Conservation (phyloP, 2,888 invertebrate species). For the Bedellia somnulentella region DNA sequence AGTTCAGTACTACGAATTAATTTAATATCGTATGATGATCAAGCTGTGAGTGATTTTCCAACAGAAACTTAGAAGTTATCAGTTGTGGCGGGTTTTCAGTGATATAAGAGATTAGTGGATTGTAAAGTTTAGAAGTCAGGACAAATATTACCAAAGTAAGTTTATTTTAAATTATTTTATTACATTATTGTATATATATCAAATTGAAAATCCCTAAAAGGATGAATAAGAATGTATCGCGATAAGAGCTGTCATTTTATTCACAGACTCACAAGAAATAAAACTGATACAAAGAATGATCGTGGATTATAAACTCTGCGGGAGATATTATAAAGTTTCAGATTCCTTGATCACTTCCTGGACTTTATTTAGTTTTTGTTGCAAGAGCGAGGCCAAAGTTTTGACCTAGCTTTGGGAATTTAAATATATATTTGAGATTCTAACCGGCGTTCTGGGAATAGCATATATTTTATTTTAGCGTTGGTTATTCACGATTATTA, state of each 20-base stretch:
- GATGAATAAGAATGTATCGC: constrained; percentile 46
- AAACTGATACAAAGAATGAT: constrained; percentile 18
- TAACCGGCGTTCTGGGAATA: too few species aligned
- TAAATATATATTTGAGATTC: constrained; percentile 17
- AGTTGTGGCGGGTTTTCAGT: too few species aligned
- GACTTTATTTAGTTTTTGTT: constrained; percentile 22
- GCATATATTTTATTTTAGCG: too few species aligned
- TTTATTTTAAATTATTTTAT: too few species aligned
- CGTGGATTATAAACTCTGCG: constrained; percentile 17
- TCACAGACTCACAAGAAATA: constrained; percentile 35
- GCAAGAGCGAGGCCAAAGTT: constrained; percentile 36
- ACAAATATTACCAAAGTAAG: too few species aligned
- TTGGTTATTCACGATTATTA: too few species aligned
- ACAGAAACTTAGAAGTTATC: constrained; percentile 39
- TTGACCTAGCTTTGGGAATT: constrained; percentile 55
- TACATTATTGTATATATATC: too few species aligned
- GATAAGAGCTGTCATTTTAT: constrained; percentile 59
- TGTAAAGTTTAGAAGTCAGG: too few species aligned
- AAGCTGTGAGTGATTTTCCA: too few species aligned
- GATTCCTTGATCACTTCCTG: constrained; percentile 10
- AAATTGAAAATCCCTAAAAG: constrained; percentile 23
- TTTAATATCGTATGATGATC: constrained; percentile 24
- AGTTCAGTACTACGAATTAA: constrained; percentile 14
- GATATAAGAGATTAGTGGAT: too few species aligned
- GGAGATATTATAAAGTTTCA: constrained; percentile 19